phyloP scores from a whole-genome alignment of 2,888 invertebrate genomes.

The Archaeoteleia sp. region DNA sequence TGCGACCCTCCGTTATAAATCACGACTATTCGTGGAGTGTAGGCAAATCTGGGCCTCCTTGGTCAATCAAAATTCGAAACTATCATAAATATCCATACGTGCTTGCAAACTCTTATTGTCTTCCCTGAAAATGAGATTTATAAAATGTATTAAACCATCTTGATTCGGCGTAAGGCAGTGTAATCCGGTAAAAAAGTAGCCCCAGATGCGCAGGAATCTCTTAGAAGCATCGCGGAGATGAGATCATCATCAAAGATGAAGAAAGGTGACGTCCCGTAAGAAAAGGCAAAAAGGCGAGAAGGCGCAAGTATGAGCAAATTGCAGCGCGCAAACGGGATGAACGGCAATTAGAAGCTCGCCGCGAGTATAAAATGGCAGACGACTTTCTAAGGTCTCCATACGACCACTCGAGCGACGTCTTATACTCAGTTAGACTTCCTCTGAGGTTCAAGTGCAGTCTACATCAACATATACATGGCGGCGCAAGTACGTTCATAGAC shows the following conservation, averaged over 20 bases:
- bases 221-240: neutral
- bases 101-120: no score
- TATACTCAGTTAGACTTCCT: conserved; percentile 56
- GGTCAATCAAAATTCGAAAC: conserved; percentile 12
- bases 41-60: no score
- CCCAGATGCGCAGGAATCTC: neutral
- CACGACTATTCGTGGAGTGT: no score
- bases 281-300: no score
- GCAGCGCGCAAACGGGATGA: conserved; percentile 22
- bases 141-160: no score
- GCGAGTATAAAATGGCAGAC: conserved; percentile 11
- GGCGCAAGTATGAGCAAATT: conserved; percentile 15
- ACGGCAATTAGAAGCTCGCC: conserved; percentile 27
- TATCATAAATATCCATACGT: no score
- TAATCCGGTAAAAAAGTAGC: neutral
- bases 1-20: no score
- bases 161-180: no score
- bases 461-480: conserved; percentile 31
- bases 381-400: conserved; percentile 19
- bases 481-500: conserved; percentile 32
- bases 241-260: no score
- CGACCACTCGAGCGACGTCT: conserved; percentile 12
- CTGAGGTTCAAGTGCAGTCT: conserved; percentile 18
- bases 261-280: neutral
- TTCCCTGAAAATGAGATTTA: no score